Evolutionary conservation across 2,113 vertebrate genomes (phyloP).

Genomic region (Tetrax tetrax): DNA sequence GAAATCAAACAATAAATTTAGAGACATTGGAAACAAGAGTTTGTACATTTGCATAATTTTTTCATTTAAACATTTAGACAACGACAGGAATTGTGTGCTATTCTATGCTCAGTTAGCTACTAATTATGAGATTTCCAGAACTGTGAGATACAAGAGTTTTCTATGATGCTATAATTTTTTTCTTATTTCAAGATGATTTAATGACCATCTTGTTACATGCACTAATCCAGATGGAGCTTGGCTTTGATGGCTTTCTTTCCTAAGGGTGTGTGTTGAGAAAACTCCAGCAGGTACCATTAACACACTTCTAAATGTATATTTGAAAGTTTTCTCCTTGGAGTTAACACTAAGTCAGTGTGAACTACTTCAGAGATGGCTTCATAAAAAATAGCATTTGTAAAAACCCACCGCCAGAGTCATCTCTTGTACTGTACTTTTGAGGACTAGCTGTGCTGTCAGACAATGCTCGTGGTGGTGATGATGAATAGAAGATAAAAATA

Average conservation of each 20-base stretch:
- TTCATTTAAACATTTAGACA: neutral
- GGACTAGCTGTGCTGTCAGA: neutral
- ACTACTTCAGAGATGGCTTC: neutral
- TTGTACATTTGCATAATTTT: neutral
- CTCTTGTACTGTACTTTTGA: neutral
- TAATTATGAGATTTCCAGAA: neutral
- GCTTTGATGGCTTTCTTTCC: neutral
- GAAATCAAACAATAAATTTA: neutral
- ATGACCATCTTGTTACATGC: neutral
- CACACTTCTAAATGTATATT: neutral
- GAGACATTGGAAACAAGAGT: neutral
- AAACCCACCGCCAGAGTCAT: neutral
- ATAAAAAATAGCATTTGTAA: neutral
- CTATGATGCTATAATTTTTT: neutral
- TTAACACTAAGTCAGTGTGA: neutral
- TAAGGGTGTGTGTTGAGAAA: neutral
- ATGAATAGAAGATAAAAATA: conserved; percentile 4
- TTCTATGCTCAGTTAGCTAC: neutral
- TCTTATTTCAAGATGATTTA: neutral
- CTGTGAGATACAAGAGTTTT: neutral
- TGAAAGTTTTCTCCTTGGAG: neutral
- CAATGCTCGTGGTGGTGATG: neutral
- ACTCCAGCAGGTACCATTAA: neutral
- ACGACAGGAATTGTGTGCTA: neutral
- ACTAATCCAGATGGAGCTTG: neutral